A percentile compares a stretch with the other conserved stretches of the same genome.
These are phyloP conservation scores for Megaustenia siamemsis DNA, from an alignment of 2,888 invertebrate genomes.

Conservation along the genomic window DNA sequence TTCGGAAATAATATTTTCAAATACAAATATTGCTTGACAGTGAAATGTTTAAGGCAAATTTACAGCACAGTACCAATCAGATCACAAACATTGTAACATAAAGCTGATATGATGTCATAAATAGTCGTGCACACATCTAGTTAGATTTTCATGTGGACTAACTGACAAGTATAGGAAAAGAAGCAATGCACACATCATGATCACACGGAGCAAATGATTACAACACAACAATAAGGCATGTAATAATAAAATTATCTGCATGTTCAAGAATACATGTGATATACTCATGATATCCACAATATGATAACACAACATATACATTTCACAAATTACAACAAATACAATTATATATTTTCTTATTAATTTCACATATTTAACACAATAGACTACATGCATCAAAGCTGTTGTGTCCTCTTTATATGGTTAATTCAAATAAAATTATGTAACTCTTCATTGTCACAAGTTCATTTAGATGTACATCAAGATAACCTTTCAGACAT, in stretches of 20 bases:
- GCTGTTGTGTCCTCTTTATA: no score
- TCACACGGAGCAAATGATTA: neutral
- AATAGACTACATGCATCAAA: no score
- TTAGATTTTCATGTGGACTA: neutral
- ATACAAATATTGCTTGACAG: conserved; percentile 45
- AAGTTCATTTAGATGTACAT: no score
- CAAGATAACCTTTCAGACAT: no score
- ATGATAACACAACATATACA: no score
- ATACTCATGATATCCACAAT: no score
- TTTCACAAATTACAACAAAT: no score
- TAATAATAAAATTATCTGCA: neutral
- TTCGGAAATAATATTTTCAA: neutral
- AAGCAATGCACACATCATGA: neutral
- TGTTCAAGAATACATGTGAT: no score
- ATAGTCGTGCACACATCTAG: neutral
- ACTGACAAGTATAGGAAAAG: neutral
- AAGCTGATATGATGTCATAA: neutral
- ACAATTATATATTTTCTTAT: no score
- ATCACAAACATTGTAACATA: neutral
- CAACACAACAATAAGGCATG: neutral
- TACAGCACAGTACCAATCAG: conserved; percentile 38
- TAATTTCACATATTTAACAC: no score
- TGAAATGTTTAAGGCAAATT: conserved; percentile 34
- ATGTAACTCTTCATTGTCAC: no score
- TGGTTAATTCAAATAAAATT: no score